phyloP scores from a whole-genome alignment of 2,888 invertebrate species.

The Protonemura montana region DNA sequence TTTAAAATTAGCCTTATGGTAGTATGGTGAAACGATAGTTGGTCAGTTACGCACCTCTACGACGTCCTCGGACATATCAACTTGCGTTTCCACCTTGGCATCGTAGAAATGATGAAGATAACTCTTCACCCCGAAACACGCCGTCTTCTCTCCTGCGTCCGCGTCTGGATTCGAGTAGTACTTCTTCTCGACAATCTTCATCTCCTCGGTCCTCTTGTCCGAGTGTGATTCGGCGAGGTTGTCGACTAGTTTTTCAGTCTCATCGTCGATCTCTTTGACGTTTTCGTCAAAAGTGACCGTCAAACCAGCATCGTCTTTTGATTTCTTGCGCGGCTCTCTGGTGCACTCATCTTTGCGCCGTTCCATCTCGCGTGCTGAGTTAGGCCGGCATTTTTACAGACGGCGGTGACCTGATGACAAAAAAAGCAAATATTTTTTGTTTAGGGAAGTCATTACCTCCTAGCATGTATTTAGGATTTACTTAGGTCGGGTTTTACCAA shows the following conservation, averaged over 20 bases:
- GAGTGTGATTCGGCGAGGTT: neutral
- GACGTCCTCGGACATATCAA: slow-evolving; percentile 50
- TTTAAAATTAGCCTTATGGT: no score
- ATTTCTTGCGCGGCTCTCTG: neutral
- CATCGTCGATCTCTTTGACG: neutral
- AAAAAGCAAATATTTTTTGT: no score
- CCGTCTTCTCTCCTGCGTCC: neutral
- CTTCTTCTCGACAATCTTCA: neutral
- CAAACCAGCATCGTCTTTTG: neutral
- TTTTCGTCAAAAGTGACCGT: neutral
- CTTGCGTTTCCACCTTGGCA: slow-evolving; percentile 51
- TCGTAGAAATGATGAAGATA: slow-evolving; percentile 63
- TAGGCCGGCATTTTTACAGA: neutral
- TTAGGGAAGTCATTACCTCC: no score
- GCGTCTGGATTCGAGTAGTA: neutral
- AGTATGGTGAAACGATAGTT: no score
- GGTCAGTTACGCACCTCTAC: slow-evolving; percentile 45
- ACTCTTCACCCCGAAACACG: slow-evolving; percentile 61
- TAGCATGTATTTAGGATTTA: no score
- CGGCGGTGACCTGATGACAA: no score
- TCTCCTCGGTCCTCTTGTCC: neutral
- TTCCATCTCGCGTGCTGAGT: neutral
- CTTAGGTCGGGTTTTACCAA: no score
- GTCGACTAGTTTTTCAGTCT: neutral
- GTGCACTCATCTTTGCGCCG: neutral